Evolutionary conservation across 2,888 invertebrate species (phyloP).

Genomic region (Rhyacophila evoluta): DNA sequence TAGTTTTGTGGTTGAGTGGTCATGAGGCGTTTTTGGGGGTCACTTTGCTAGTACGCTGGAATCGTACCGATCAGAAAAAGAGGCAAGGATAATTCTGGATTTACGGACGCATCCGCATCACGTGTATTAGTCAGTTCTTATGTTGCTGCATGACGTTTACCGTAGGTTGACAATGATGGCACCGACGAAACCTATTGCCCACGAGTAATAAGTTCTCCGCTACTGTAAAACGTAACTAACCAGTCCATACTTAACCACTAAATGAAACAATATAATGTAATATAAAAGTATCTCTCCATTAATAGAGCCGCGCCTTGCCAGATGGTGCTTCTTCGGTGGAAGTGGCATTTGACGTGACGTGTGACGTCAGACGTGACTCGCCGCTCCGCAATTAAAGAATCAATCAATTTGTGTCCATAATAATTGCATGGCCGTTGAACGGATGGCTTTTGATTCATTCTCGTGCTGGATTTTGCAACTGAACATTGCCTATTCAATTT

Average conservation of each 20-base stretch:
- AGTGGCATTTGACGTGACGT: constrained; percentile 22
- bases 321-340: constrained; percentile 1
- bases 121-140: no score
- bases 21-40: no score
- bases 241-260: neutral
- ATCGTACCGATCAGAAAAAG: no score
- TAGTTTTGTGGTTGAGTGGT: no score
- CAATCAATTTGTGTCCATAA: constrained; percentile 47
- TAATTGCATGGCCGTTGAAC: constrained; percentile 43
- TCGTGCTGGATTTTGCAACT: constrained; percentile 9
- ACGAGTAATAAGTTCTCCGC: neutral
- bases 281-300: neutral
- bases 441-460: constrained; percentile 15
- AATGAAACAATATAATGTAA: constrained; percentile 4
- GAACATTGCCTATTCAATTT: neutral
- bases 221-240: neutral
- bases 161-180: no score
- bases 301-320: neutral
- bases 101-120: no score
- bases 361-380: neutral
- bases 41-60: no score
- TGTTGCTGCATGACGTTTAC: no score
- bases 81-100: no score
- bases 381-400: constrained; percentile 43
- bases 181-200: no score